Base-by-base conservation (phyloP, 2,888 invertebrate species). In the Beris morrisii region DNA sequence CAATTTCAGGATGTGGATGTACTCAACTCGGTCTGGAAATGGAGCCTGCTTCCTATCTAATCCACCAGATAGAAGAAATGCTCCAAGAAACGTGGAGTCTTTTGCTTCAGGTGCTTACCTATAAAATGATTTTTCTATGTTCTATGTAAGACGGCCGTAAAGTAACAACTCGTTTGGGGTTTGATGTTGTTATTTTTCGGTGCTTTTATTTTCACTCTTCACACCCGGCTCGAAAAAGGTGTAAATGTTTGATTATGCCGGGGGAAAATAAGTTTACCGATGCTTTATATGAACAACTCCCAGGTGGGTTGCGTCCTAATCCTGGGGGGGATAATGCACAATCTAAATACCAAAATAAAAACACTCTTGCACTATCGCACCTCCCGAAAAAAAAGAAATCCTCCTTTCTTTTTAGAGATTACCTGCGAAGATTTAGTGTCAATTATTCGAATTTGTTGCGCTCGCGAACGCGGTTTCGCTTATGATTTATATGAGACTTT, bases 171-270 rank as follows among this genome's bases (percentile, higher is more conserved):
- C 53, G 30, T 28, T 31, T 28, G 53, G 53, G 53, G 31, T 31
- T 53, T 53, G 11, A 9, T 53, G 31, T 31, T 53, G 5, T 53
- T n/a, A 28, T 46, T 15, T 46, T 46, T 46, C 11, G 46, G 4
- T 11, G 22, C 15, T 28, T 53, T 53, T 53, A 28, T 31, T 53
- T 30, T 54, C n/a, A 22, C 30, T 28, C 12, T 9, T 30, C 15
- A n/a, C 43, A 56, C 28, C 31, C 28, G n/a, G 11, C 53, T 43
- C 28, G 38, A 52, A 38, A 52, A 61, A 61, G 61, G 61, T 61
- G 61, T 61, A 61, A 61, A 61, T 61, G 50, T 61, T 61, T 61
- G 61, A 61, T 61, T 61, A 61, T 61, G 61, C 52, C 31, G 9
- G 2, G 4, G 12, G 30, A 30, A 11, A 52, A 52, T 61, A 50